Conservation (phyloP, 2,888 invertebrate genomes). For the Melieria omissa region DNA sequence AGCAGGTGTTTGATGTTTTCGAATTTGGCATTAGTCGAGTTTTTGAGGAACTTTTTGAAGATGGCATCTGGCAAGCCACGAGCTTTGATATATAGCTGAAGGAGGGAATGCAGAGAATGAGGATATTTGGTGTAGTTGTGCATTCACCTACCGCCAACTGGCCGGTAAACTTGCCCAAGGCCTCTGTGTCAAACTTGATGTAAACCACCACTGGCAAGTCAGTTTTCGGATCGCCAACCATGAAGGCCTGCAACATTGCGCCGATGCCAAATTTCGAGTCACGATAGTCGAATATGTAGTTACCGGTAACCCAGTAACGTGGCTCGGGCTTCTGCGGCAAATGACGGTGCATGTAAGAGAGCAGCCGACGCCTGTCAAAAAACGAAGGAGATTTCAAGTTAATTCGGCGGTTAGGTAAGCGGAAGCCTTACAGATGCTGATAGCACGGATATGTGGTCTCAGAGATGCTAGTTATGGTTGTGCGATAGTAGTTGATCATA, state of each 20-base stretch:
- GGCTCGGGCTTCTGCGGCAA: conserved; percentile 70
- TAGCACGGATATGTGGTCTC: conserved; percentile 76
- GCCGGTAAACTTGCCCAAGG: conserved; percentile 71
- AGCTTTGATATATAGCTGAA: conserved; percentile 73
- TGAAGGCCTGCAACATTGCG: conserved; percentile 71
- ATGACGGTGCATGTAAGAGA: conserved; percentile 75
- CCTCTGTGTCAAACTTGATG: conserved; percentile 71
- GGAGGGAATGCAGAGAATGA: conserved; percentile 24
- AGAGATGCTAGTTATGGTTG: conserved; percentile 76
- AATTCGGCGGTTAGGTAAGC: neutral
- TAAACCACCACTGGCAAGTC: conserved; percentile 75
- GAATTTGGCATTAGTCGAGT: conserved; percentile 69
- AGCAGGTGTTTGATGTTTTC: conserved; percentile 69
- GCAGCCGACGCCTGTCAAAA: conserved; percentile 70
- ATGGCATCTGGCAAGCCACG: conserved; percentile 67
- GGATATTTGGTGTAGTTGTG: neutral
- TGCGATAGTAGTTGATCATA: conserved; percentile 77
- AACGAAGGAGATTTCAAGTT: neutral
- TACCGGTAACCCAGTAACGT: conserved; percentile 76
- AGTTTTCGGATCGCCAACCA: conserved; percentile 75
- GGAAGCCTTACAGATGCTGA: conserved; percentile 71
- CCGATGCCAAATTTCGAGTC: conserved; percentile 73
- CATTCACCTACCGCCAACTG: conserved; percentile 68
- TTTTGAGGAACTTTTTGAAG: conserved; percentile 65
- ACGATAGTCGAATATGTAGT: conserved; percentile 78